Percentiles rank a stretch among this genome's conserved stretches.
phyloP scores from a whole-genome alignment of 2,113 vertebrate genomes.

The Sporophila hypoxantha region DNA sequence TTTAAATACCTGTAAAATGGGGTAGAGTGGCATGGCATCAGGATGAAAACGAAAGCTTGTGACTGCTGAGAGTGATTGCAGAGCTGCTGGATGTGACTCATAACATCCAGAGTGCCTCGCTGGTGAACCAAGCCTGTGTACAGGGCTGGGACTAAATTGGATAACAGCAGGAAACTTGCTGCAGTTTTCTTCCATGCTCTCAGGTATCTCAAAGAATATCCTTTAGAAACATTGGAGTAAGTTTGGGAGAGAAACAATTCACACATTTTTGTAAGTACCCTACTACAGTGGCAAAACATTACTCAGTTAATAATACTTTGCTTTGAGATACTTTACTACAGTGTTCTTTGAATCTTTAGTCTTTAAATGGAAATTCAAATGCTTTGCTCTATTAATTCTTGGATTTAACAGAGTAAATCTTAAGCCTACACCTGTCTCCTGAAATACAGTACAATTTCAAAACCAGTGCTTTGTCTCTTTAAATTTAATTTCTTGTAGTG shows the following conservation, averaged over 20 bases:
- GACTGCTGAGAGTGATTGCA: slow-evolving; percentile 44
- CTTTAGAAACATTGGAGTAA: slow-evolving; percentile 54
- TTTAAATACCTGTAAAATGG: slow-evolving; percentile 87
- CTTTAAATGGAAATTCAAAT: too few species aligned
- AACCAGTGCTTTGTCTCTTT: background rate
- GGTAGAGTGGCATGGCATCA: slow-evolving; percentile 97
- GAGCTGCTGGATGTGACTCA: slow-evolving; percentile 78
- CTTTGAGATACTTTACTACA: too few species aligned
- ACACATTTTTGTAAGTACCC: background rate
- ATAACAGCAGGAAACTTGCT: slow-evolving; percentile 69
- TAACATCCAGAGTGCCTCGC: slow-evolving; percentile 87
- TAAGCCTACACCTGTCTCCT: too few species aligned
- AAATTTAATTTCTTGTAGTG: background rate
- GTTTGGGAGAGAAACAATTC: background rate
- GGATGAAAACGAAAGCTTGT: slow-evolving; percentile 73
- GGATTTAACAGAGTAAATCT: too few species aligned
- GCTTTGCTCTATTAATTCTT: too few species aligned
- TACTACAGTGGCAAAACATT: background rate
- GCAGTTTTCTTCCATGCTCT: slow-evolving; percentile 76
- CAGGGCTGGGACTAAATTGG: slow-evolving; percentile 77
- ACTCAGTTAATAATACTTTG: too few species aligned
- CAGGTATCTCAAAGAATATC: slow-evolving; percentile 79
- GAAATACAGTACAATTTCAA: background rate
- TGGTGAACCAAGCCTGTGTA: slow-evolving; percentile 93
- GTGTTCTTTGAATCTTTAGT: too few species aligned